Evolutionary conservation across 2,113 vertebrate genomes (phyloP), one percentile per base, ranked within the genome.

Genomic region (Falco punctatus): DNA sequence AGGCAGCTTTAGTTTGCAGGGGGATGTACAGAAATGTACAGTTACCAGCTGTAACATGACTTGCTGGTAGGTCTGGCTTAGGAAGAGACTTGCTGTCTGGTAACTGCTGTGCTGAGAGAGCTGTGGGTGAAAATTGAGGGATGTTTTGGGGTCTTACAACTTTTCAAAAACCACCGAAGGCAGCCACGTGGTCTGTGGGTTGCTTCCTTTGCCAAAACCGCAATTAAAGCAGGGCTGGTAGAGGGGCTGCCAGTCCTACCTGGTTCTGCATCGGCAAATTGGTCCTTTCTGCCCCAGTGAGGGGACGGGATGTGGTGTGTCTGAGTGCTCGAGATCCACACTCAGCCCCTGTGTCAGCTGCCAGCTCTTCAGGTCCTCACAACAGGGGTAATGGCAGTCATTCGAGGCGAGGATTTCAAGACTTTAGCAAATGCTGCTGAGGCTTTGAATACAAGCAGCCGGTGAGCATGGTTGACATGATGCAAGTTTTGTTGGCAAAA

Each of bases 391-490:
- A 23, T 0, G 2, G 35, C 58, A 61, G 64, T 78, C 46, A 6
- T 89, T 75, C 0, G 6, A 28, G 57, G 15, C 1, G 3, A 18
- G 62, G 73, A 5, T 91, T 89, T 90, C 79, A 62, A 38, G 82
- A 66, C 52, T 74, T 91, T 44, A 62, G 48, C 42, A 67, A 62
- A 42, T 18, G 7, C 65, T 66, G 1, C 19, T 38, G 40, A 72
- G 75, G 38, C 21, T 83, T 90, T 91, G 81, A n/a, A 81, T 75
- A 86, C 33, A 81, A 83, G 62, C n/a, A 32, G 51, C 17, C 4
- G 5, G 75, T 0, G 7, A 81, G 23, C 1, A 0, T 62, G 62
- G 62, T 40, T 86, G 67, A 70, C 23, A 7, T 0, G 1, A 20
- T 52, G 16, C 28, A 55, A 10, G 35, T 73, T 80, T 64, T 59